These are phyloP conservation scores for Poeciliopsis retropinna DNA, from an alignment of 2,113 vertebrate species.

Conservation along the genomic window DNA sequence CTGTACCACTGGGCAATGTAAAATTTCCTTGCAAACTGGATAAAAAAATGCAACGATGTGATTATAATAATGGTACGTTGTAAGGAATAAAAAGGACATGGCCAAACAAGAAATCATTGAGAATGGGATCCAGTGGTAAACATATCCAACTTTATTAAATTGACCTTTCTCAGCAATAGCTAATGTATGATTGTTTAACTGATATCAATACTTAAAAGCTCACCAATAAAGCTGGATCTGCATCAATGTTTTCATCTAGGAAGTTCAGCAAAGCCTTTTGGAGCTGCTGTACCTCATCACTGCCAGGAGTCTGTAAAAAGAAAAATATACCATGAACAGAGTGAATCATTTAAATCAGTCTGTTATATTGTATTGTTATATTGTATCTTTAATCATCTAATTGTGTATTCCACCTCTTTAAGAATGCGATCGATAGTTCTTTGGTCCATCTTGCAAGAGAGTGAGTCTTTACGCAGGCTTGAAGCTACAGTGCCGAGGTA, in stretches of 20 bases:
- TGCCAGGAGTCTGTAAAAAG: slow-evolving; percentile 59
- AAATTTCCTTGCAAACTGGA: slow-evolving; percentile 96
- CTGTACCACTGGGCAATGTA: slow-evolving; percentile 98
- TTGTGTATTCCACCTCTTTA: slow-evolving; percentile 82
- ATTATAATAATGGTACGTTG: not conserved
- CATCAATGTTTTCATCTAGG: slow-evolving; percentile 90
- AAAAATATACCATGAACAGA: slow-evolving; percentile 15
- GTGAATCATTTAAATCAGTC: slow-evolving; percentile 2
- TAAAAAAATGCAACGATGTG: slow-evolving; percentile 21
- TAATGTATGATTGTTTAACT: not conserved
- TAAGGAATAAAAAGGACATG: not conserved
- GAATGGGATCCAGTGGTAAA: not conserved
- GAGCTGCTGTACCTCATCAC: slow-evolving; percentile 93
- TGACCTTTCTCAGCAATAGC: not conserved
- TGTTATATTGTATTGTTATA: too few relatives aligned
- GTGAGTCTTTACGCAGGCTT: slow-evolving; percentile 92
- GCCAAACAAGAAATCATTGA: not conserved
- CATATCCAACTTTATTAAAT: too few relatives aligned
- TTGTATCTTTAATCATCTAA: not conserved
- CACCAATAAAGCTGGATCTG: slow-evolving; percentile 90
- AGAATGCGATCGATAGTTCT: slow-evolving; percentile 93
- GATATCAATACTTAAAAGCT: slow-evolving; percentile 52
- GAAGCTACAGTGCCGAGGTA: slow-evolving; percentile 98
- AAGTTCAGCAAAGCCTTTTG: slow-evolving; percentile 93
- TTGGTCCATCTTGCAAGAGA: slow-evolving; percentile 97